A percentile compares a stretch with the other conserved stretches of the same genome.
phyloP scores from a whole-genome alignment of 2,888 invertebrate species.

The Biston betularia region DNA sequence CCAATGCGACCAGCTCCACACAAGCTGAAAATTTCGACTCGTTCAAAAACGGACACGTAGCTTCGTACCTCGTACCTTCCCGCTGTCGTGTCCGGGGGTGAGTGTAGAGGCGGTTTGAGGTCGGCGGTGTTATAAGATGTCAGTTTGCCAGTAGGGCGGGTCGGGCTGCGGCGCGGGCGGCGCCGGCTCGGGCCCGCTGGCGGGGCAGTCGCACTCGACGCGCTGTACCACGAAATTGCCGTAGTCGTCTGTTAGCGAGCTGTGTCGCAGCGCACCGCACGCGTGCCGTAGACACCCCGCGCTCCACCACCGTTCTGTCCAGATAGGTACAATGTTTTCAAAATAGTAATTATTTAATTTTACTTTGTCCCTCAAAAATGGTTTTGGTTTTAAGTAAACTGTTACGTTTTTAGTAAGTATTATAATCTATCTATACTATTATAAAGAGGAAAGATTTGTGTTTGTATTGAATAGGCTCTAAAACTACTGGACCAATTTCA shows the following conservation, averaged over 20 bases:
- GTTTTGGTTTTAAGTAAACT: no score
- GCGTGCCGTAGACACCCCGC: constrained; percentile 70
- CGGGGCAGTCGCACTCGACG: constrained; percentile 74
- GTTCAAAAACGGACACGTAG: not conserved
- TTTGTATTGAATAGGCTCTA: no score
- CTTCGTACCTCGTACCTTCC: no score
- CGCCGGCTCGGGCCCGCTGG: constrained; percentile 30
- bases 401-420: no score
- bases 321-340: no score
- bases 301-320: constrained; percentile 72
- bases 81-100: not conserved
- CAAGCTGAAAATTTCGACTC: not conserved
- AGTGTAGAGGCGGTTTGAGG: not conserved
- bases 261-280: constrained; percentile 76
- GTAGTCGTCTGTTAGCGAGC: constrained; percentile 83
- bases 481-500: no score
- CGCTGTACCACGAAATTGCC: constrained; percentile 81
- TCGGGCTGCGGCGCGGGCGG: constrained; percentile 21
- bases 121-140: constrained; percentile 1
- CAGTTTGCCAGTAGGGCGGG: constrained; percentile 4
- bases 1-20: no score
- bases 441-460: no score
- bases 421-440: no score
- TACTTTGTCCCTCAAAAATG: no score
- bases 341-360: no score